Base-by-base conservation (phyloP, 2,888 invertebrate species). In the Yponomeuta cagnagella region DNA sequence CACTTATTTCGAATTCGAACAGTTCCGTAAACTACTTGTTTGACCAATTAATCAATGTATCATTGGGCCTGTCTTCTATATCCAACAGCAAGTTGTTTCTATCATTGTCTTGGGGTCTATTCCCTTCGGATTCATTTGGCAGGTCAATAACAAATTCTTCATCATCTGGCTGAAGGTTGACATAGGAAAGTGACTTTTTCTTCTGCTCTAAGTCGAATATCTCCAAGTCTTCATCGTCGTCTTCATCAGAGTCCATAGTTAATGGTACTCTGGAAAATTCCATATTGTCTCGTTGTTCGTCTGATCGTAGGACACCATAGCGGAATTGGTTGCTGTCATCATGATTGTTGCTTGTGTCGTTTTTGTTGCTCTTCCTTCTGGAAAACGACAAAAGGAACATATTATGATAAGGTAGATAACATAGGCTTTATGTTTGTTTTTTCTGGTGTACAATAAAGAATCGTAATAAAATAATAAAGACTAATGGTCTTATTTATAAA, bases 181-280 rank as follows among this genome's bases (percentile, higher is more conserved):
- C 90, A 73, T 91, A 91, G 0, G 92, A 91, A 2, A 90, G 74
- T 58, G 90, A 89, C 71, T 90, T 90, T 72, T 86, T 90, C 75
- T 90, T 91, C 73, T 90, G 88, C 75, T 86, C 90, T 48, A 93
- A 76, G 74, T 93, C 92, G 74, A 93, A 93, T 77, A 93, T 92
- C 74, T 93, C 93, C 43, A 92, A 76, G 72, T 93, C 92, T 48
- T 92, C 92, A 69, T 93, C 93, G 9, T 92, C 90, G 48, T 92
- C 91, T 2, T 93, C 93, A 69, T 93, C 93, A 0, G 93, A 92
- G 68, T 92, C 92, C 87, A 91, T 88, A 0, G 92, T 92, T 2
- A 92, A 77, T 0, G 92, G 92, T 58, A 93, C 82, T 71, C 88
- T 78, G 23, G 92, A 88, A 5, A 91, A 77, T 77, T 93, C 93